phyloP scores from a whole-genome alignment of 2,113 vertebrate species.

The Dolichotis patagonum region DNA sequence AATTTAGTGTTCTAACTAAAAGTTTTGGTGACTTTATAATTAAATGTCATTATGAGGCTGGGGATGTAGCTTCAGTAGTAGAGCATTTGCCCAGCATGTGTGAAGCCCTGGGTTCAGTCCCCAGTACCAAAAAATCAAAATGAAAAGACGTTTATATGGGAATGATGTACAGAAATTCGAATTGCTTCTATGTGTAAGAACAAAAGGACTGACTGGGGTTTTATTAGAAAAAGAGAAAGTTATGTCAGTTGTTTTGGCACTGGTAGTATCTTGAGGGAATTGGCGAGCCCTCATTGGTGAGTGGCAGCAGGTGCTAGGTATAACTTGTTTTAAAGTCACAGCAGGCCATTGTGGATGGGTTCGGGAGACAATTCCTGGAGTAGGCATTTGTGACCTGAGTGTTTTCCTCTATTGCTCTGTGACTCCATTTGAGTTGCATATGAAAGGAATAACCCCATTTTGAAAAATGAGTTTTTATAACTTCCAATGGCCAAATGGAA shows the following conservation, averaged over 20 bases:
- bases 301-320: neutral
- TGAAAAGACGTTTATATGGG: neutral
- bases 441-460: neutral
- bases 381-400: neutral
- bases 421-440: neutral
- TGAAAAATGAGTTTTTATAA: neutral
- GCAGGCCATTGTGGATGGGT: neutral
- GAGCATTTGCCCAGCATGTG: neutral
- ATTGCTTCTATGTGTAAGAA: neutral
- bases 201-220: neutral
- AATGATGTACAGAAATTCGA: neutral
- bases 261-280: neutral
- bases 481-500: neutral
- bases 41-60: neutral
- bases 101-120: neutral
- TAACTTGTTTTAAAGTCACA: neutral
- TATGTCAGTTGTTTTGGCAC: neutral
- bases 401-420: neutral
- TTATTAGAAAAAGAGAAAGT: neutral
- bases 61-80: neutral
- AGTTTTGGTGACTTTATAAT: neutral
- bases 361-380: neutral
- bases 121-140: neutral
- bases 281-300: neutral
- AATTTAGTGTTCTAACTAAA: neutral